Conservation (phyloP, 2,113 vertebrate species). For the Mungos mungo region DNA sequence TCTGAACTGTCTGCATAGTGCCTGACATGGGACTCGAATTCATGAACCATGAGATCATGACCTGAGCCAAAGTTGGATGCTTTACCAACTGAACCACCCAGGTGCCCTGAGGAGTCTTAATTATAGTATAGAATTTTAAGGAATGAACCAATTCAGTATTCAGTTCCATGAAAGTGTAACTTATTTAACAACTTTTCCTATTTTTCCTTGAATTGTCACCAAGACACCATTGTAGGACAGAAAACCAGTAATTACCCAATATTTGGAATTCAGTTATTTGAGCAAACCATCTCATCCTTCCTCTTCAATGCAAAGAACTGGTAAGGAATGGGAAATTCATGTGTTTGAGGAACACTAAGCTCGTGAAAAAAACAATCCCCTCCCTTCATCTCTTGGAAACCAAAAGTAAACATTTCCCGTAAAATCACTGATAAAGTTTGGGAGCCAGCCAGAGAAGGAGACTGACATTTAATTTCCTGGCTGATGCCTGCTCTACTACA, state of each 20-base stretch:
- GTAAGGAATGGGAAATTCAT: neutral
- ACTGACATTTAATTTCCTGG: neutral
- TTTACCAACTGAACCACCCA: too few species aligned
- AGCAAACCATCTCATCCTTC: neutral
- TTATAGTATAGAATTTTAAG: neutral
- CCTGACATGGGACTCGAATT: too few species aligned
- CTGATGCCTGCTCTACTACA: neutral
- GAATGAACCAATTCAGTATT: neutral
- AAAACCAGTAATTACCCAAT: neutral
- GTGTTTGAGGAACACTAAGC: neutral
- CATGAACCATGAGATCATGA: too few species aligned
- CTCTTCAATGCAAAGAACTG: neutral
- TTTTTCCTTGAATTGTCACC: neutral
- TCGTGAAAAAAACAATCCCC: neutral
- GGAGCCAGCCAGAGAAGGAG: neutral
- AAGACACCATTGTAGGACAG: neutral
- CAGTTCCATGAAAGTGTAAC: neutral
- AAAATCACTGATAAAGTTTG: neutral
- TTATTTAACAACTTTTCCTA: neutral
- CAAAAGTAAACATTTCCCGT: neutral
- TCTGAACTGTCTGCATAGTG: too few species aligned
- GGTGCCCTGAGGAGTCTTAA: neutral
- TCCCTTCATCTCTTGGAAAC: neutral
- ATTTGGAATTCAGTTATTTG: slow-evolving; percentile 6
- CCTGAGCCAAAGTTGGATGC: too few species aligned